A percentile compares a stretch with the other conserved stretches of the same genome.
Evolutionary conservation across 2,113 vertebrate genomes (phyloP).

Genomic region (Scomber scombrus): DNA sequence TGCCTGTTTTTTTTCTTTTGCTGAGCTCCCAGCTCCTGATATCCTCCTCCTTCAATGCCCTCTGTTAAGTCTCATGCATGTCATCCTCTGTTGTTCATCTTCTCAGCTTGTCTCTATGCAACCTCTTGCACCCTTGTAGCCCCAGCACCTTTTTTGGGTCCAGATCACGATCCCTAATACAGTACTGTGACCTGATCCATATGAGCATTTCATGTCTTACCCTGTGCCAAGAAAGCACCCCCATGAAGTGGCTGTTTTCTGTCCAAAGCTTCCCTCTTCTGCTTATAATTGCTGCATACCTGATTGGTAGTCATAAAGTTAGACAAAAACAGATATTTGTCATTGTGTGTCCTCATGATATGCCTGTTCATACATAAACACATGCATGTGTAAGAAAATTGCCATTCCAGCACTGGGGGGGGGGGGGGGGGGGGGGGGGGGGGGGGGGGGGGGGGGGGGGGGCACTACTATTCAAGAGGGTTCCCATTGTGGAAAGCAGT

Average conservation of each 20-base stretch:
- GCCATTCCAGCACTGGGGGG: conserved; percentile 19
- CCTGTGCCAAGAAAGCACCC: conserved; percentile 15
- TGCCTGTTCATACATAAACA: conserved; percentile 28
- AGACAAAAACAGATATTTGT: conserved; percentile 10
- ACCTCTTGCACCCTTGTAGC: background rate
- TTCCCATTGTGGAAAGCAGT: conserved; percentile 70
- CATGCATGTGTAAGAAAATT: conserved; percentile 43
- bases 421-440: too few species aligned
- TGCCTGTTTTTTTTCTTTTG: conserved; percentile 29
- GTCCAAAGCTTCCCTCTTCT: background rate
- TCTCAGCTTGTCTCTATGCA: conserved; percentile 4
- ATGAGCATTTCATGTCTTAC: conserved; percentile 36
- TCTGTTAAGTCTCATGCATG: conserved; percentile 30
- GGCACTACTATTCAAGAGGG: conserved; percentile 82
- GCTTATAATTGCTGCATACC: background rate
- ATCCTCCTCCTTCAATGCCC: conserved; percentile 13
- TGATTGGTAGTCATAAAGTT: background rate
- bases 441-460: too few species aligned
- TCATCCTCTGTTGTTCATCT: conserved; percentile 14
- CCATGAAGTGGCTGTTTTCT: background rate
- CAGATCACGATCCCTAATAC: conserved; percentile 73
- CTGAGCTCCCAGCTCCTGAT: conserved; percentile 21
- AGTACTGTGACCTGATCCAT: conserved; percentile 65
- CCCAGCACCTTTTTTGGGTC: conserved; percentile 22
- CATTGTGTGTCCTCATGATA: conserved; percentile 31